A percentile compares a stretch with the other conserved stretches of the same genome.
Evolutionary conservation across 2,888 invertebrate species (phyloP).

Genomic region (Lagria hirta): DNA sequence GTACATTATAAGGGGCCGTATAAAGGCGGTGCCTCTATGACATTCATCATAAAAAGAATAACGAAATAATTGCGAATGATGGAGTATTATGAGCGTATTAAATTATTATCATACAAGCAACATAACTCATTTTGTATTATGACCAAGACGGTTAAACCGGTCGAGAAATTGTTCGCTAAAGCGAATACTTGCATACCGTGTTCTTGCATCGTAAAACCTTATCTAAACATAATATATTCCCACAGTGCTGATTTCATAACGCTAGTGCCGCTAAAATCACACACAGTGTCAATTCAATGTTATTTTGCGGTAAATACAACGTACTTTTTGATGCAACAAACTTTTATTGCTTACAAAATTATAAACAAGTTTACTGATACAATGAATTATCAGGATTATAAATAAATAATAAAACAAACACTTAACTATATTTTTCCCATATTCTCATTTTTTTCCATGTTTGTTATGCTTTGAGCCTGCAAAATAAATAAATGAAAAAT

Average conservation of each 20-base stretch:
- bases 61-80: slow-evolving; percentile 37
- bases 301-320: too few relatives aligned
- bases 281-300: too few relatives aligned
- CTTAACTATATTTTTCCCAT: too few relatives aligned
- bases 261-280: too few relatives aligned
- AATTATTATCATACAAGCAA: slow-evolving; percentile 30
- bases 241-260: slow-evolving; percentile 11
- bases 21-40: slow-evolving; percentile 34
- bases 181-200: slow-evolving; percentile 17
- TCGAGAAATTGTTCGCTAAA: slow-evolving; percentile 4
- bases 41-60: slow-evolving; percentile 39
- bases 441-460: too few relatives aligned
- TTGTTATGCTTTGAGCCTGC: too few relatives aligned
- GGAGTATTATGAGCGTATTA: slow-evolving; percentile 32
- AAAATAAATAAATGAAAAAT: too few relatives aligned
- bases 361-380: too few relatives aligned
- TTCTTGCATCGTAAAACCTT: slow-evolving; percentile 22
- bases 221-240: slow-evolving; percentile 21
- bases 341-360: too few relatives aligned
- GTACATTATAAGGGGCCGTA: slow-evolving; percentile 18
- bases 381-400: too few relatives aligned
- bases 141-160: slow-evolving; percentile 5
- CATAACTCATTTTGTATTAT: slow-evolving; percentile 27
- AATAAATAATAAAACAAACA: too few relatives aligned
- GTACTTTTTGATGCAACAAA: too few relatives aligned